Base-by-base conservation (phyloP, 2,797 vertebrate genomes). In the Eupleurogrammus muticus region DNA sequence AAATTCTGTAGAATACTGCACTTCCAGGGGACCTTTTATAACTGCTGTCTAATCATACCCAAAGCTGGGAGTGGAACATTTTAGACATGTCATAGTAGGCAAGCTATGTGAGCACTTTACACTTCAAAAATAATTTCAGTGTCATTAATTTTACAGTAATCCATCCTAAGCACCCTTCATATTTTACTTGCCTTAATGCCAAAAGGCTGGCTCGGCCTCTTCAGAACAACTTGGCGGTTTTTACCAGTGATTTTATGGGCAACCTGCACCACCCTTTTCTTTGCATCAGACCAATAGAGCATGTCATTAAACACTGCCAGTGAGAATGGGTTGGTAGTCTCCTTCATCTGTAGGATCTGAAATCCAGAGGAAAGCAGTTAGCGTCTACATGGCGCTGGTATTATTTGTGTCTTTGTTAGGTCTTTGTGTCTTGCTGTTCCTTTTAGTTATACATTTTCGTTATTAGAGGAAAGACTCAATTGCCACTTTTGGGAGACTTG, bases 261-360 rank as follows among this genome's bases (percentile, higher is more conserved):
- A 24, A 66, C 92, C 77, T 95, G 95, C 47, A 98, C 92, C 0
- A 95, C 93, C 84, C 96, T 84, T 0, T 83, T 88, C 73, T 94
- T 95, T 10, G 87, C 83, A 60, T 98, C 97, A 0, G 97, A 95
- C 97, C 97, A 98, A 90, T 96, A 97, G 59, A 97, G 71, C 75
- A 93, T 71, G 20, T 95, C 94, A 82, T 96, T 96, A 0, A 98
- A 96, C 51, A 98, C 93, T 0, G 89, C 78, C 0, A 96, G 82
- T 0, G 96, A 95, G 11, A 98, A 98, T 0, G 97, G 97, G 76
- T 93, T 96, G 66, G 3, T 89, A 5, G 93, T 95, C 55, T 95
- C 94, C n/a, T 81, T 82, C 79, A 97, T 84, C 83, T 96, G 95
- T 54, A 98, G 77, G 9, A 96, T 81, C 97, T 99, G 83, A 34